Evolutionary conservation across 2,888 invertebrate genomes (phyloP), one percentile per base, ranked within the genome.

Genomic region (Miltochrista miniata): DNA sequence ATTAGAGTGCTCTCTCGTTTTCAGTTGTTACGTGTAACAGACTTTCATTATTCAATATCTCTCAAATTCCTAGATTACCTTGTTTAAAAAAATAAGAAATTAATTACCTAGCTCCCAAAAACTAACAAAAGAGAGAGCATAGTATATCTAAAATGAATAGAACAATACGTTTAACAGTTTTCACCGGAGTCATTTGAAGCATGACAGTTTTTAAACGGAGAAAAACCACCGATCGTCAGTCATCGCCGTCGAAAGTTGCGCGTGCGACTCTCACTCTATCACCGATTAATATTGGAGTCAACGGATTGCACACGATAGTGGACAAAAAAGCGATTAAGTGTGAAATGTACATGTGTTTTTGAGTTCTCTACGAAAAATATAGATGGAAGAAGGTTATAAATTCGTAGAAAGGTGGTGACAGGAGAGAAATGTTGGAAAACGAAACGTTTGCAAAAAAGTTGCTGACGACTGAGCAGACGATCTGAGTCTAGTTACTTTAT

Each of bases 211-310:
- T 73, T 77, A 74, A 81, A 77, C 65, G 72, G 74, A 79, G 85
- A 88, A 87, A 87, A 87, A 87, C 79, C 81, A 71, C 76, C 74
- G 74, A 77, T 74, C 85, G 76, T 82, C 83, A 81, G 76, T 83
- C 84, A 78, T 81, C 74, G 79, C 56, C 78, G 72, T 81, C 64
- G 84, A 85, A 84, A 84, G 83, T 72, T 54, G 65, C 68, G 71
- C 69, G 68, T 72, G 72, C 62, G 66, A 52, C 86, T 87, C 82
- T 87, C 82, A 81, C 84, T 82, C 87, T 88, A 85, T 87, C 84
- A 83, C 84, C 78, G 59, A 80, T 83, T 83, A 74, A 62, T 83
- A 74, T 59, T 68, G 72, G 67, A 83, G 85, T 83, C 85, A 86
- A 85, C 76, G 83, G 71, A 79, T 81, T 64, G 76, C 70, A 75